Percentiles rank a stretch among this genome's conserved stretches.
Conservation (phyloP, 2,113 vertebrate species). For the Pungitius pungitius region DNA sequence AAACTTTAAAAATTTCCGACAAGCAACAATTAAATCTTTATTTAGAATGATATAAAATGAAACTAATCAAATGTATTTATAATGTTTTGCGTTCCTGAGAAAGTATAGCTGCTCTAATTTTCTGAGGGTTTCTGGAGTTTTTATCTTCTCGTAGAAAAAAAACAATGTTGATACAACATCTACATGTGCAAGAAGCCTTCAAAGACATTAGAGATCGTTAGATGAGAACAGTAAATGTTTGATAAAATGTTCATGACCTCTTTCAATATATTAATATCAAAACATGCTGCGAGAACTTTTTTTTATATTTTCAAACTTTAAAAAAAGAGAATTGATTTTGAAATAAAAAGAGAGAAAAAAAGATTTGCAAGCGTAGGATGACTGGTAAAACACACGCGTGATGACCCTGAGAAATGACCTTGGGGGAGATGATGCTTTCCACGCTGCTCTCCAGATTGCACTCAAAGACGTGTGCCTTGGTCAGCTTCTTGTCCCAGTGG, state of each 20-base stretch:
- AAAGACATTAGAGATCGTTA: background rate
- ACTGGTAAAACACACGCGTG: background rate
- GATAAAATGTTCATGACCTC: background rate
- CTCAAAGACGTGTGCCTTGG: conserved; percentile 99
- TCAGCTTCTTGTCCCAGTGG: conserved; percentile 99
- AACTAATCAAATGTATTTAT: background rate
- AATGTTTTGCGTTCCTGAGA: background rate
- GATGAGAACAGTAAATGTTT: background rate
- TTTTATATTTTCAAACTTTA: background rate
- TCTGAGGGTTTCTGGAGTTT: too few relatives aligned
- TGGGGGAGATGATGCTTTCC: conserved; percentile 97
- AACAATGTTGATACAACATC: background rate
- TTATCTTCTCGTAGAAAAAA: background rate
- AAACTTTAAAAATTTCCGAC: too few relatives aligned
- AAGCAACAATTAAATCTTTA: background rate
- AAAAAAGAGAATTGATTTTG: background rate
- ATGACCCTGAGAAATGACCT: conserved; percentile 79
- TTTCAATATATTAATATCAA: background rate
- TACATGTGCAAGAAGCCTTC: background rate
- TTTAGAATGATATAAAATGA: background rate
- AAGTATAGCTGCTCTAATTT: background rate
- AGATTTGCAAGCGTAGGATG: too few relatives aligned
- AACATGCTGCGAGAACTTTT: background rate
- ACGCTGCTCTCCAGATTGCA: conserved; percentile 98
- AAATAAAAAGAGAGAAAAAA: too few relatives aligned